Base-by-base conservation (phyloP, 2,888 invertebrate species). In the Ectropis crepuscularia region DNA sequence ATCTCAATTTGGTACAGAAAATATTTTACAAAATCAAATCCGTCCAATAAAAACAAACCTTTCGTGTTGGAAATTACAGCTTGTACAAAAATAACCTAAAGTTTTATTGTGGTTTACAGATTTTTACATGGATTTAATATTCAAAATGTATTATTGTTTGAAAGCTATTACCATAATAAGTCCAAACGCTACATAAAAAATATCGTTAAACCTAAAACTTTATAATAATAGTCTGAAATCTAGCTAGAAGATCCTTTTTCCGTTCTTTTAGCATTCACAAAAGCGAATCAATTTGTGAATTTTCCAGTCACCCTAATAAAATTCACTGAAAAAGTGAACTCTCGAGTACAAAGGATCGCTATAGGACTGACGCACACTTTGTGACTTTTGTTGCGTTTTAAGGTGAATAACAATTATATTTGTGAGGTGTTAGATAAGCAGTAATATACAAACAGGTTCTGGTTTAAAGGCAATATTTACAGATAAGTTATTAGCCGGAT, bases 301-400 rank as follows among this genome's bases (percentile, higher is more conserved):
- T 68, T 64, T 47, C 16, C 66, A 63, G 64, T 65, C 67, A 63
- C 63, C 54, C 53, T 68, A 61, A 68, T 68, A 68, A 57, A 68
- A 69, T 69, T 67, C 48, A 48, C 48, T 50, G 60, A 53, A 57
- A 55, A 57, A 46, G 57, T 53, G 53, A 63, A 61, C 53, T 55
- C 51, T 42, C 42, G 47, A 48, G 50, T 48, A 37, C n/a, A 57
- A 9, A 61, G 28, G 53, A 57, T 57, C 47, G 16, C 47, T 49
- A 53, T 11, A 53, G 5, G 38, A 2, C 28, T n/a, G 6, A 6
- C 53, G 39, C 53, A 53, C 53, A 63, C 57, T 58, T 16, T 28
- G 41, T 46, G 6, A 47, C 6, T 47, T 55, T 55, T 47, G 10
- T 36, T 1, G 37, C 46, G 6, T 8, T 8, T 6, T n/a, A 6